Evolutionary conservation across 2,888 invertebrate species (phyloP), one percentile per base, ranked within the genome.

Genomic region (Drosophila koepferae): DNA sequence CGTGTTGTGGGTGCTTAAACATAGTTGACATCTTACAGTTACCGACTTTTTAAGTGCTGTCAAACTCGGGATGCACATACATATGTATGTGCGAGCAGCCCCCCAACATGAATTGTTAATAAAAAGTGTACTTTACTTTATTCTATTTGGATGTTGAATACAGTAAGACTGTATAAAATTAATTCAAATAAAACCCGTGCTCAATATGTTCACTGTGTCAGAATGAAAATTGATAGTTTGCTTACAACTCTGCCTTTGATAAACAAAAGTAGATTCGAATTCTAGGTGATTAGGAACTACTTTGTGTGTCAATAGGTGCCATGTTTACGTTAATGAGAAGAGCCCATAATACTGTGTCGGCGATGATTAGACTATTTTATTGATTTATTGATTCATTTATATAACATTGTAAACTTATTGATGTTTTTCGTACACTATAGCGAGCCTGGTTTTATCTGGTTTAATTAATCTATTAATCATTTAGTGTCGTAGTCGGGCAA

Each of bases 41-140:
- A 82, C 86, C 84, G 89, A 83, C 89, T 72, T 77, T 83, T 82
- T 83, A 83, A 82, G 86, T 89, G 82, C 82, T 86, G 83, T 88
- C 83, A 82, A 82, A 79, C 40, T 71, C 43, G 34, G 38, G 56
- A 56, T 63, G 53, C 58, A 64, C 23, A 23, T 23, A 23, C 2
- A 3, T 23, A 23, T 23, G 23, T 23, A 23, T 3, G 23, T 23
- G 4, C 58, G 49, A 49, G 14, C 44, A 12, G 44, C 23, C 8
- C 3, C 3, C 23, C 23, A 16, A 16, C 12, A 9, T 16, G 20
- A 38, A 54, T 10, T 53, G 4, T 31, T 10, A 16, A 10, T 28
- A 28, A 28, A 28, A 28, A 20, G 20, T 6, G 12, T 1, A 14
- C 6, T 38, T 38, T 3, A 14, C 5, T 40, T 40, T 40, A 16